Conservation (phyloP, 2,797 vertebrate species). For the Rhinophrynus dorsalis region DNA sequence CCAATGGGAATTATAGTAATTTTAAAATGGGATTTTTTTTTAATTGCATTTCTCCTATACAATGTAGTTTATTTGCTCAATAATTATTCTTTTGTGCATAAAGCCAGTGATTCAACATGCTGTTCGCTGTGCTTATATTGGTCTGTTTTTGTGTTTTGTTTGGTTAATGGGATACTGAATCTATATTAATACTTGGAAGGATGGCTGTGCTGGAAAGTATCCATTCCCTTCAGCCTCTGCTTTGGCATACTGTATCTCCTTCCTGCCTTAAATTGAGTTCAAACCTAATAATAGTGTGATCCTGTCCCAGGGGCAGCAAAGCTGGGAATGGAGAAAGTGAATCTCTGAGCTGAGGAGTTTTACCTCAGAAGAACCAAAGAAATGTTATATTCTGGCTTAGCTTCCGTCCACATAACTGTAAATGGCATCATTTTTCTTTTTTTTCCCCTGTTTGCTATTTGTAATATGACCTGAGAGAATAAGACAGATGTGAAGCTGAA, state of each 20-base stretch:
- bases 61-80: no score
- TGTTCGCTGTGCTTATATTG: neutral
- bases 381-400: conserved; percentile 37
- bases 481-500: no score
- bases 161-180: conserved; percentile 28
- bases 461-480: neutral
- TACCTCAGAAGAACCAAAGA: conserved; percentile 40
- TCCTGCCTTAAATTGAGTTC: conserved; percentile 8
- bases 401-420: conserved; percentile 29
- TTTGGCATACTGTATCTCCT: conserved; percentile 29
- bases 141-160: conserved; percentile 21
- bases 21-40: no score
- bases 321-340: conserved; percentile 5
- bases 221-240: conserved; percentile 16
- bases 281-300: conserved; percentile 35
- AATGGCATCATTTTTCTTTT: conserved; percentile 41
- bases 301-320: conserved; percentile 33
- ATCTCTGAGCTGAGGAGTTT: conserved; percentile 32
- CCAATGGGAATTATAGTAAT: no score
- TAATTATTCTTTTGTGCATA: no score
- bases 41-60: no score
- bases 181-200: conserved; percentile 13
- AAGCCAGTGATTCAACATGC: neutral
- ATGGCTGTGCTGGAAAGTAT: conserved; percentile 13
- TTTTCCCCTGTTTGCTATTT: conserved; percentile 2